Base-by-base conservation (phyloP, 1,140 invertebrate species). In the Drosophila parabipectinata region DNA sequence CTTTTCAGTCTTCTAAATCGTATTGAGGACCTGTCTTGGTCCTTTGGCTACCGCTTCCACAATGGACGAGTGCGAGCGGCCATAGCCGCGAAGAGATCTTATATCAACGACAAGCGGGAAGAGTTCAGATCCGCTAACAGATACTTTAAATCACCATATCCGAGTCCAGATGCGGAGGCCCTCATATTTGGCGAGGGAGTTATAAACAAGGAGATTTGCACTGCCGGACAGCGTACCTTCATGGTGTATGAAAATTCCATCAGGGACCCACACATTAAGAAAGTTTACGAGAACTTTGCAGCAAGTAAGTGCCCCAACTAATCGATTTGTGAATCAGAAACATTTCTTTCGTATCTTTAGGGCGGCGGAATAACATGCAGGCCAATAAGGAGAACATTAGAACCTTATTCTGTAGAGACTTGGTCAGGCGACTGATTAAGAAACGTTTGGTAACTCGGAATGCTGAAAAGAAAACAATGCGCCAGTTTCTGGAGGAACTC, bases 21-120 rank as follows among this genome's bases (percentile, higher is more conserved):
- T 12, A 37, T 74, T 7, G 72, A 74, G 41, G 39, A 57, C 1
- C 18, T 74, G 12, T 14, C 54, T 0, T 1, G 5, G 3, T 66
- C 71, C 14, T 55, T 74, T 9, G 24, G 48, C 32, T 74, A 47
- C n/a, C 72, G 72, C 8, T 74, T 58, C n/a, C 52, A 75, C 7
- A 74, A 74, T 30, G 72, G 72, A 8, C 24, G 60, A 8, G 47
- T 66, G 4, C 71, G 48, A 8, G 53, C 59, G 14, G 41, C 37
- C 2, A 57, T 66, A 5, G 60, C 71, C 7, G n/a, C 14, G 26
- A 56, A 30, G 21, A 53, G 37, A 7, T 8, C 53, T 6, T 4
- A n/a, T 5, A 3, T 74, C 3, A 15, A 14, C 1, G 10, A 5
- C 1, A 14, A 14, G 1, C 60, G 72, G 0, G 0, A 4, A 0